Base-by-base conservation (phyloP, 2,113 vertebrate species). In the Vulpes lagopus region DNA sequence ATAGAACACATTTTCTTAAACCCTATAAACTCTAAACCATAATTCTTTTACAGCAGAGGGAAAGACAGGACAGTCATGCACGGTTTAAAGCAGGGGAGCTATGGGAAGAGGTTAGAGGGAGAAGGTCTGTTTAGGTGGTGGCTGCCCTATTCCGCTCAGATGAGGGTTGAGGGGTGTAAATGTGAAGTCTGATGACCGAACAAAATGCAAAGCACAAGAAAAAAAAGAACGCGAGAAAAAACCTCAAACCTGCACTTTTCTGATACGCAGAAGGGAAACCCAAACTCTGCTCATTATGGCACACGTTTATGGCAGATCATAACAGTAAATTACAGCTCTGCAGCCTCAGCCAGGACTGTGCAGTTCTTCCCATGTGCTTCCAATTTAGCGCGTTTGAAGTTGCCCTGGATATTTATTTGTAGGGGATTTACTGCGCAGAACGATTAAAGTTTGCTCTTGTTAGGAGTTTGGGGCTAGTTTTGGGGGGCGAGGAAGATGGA, bases 361-460 rank as follows among this genome's bases (percentile, higher is more conserved):
- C 98, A 98, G 98, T 94, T 96, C 98, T 97, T 97, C 98, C 98
- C 98, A 99, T 99, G 98, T 99, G 99, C 98, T 99, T 99, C 98
- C 98, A 99, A 99, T 99, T 99, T 99, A 98, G 97, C 51, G 82
- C 65, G 98, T 99, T 99, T 99, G 98, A 99, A 99, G 99, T 99
- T 98, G 96, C 97, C 96, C 97, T 98, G 98, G 98, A 98, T 99
- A 99, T 99, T 99, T 99, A 99, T 99, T 99, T 99, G 98, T 98
- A 98, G 97, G 98, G 98, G 98, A 98, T 99, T 98, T 99, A 98
- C 97, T 98, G 97, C 95, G 53, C 95, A 97, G 98, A 98, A 97
- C 94, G 92, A 99, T 98, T 99, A 98, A 98, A 98, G 98, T 99
- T 99, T 98, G 98, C 91, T 99, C 98, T 98, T 98, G 98, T 98